These are phyloP conservation scores for Aphelenchoides bicaudatus DNA, from an alignment of 2,888 invertebrate species.

Conservation along the genomic window DNA sequence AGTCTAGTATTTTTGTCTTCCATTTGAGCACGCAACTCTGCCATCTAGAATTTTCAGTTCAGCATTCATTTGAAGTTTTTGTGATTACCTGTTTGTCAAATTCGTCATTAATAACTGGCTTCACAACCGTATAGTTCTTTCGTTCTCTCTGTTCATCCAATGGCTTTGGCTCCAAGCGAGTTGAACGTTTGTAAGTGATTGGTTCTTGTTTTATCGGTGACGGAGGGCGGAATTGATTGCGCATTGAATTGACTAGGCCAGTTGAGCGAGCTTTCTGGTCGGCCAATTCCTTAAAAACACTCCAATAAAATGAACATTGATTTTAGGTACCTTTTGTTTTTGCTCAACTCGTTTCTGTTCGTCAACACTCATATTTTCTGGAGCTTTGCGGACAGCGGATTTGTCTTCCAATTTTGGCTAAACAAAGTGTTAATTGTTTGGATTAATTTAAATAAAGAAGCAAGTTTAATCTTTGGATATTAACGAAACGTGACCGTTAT, in stretches of 20 bases:
- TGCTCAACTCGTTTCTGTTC: conserved; percentile 50
- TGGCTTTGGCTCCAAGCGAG: conserved; percentile 32
- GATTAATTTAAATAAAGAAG: background rate
- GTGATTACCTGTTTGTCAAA: conserved; percentile 60
- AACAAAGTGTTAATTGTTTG: no score
- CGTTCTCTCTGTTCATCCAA: conserved; percentile 42
- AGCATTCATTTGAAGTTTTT: background rate
- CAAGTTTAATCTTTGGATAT: background rate
- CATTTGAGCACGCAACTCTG: conserved; percentile 56
- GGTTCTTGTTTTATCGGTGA: conserved; percentile 30
- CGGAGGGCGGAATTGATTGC: conserved; percentile 36
- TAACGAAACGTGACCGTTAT: background rate
- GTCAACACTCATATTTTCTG: conserved; percentile 53
- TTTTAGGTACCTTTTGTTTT: conserved; percentile 25
- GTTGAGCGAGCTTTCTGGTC: conserved; percentile 43
- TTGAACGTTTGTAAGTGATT: conserved; percentile 47
- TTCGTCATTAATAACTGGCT: conserved; percentile 55
- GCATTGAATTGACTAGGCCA: conserved; percentile 45
- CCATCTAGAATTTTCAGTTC: conserved; percentile 39
- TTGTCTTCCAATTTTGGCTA: conserved; percentile 44
- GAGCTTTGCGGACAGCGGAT: conserved; percentile 47
- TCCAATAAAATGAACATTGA: background rate
- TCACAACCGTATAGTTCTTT: conserved; percentile 47
- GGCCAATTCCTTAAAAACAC: conserved; percentile 39
- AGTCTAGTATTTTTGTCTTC: conserved; percentile 45